Base-by-base conservation (phyloP, 2,888 invertebrate species). In the Drepana falcataria region DNA sequence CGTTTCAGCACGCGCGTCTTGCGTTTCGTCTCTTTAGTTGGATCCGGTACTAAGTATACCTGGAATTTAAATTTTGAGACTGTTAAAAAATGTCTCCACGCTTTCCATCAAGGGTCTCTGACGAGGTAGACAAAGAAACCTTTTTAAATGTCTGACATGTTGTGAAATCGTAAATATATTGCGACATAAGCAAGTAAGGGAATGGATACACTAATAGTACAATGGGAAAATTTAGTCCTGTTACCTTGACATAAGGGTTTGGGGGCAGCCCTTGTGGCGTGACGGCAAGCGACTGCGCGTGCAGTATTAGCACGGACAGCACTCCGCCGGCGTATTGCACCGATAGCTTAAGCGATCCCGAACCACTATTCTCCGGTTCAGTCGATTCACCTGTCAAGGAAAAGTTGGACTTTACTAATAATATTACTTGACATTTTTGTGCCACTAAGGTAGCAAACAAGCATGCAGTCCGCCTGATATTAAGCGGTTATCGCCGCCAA, bases 1-100 rank as follows among this genome's bases (percentile, higher is more conserved):
- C 96, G 95, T 70, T 95, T 95, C 1, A 98, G 94, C 1, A 98
- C 96, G 85, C 97, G 96, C 0, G 99, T 99, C 88, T 99, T 99
- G 53, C 98, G 93, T 86, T 99, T 99, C 21, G 99, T 98, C 64
- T 94, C 94, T 87, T 98, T 98, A 55, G 94, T 94, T 35, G 95
- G 94, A 83, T 99, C 99, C 5, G 99, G 99, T 68, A 97, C 94
- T 58, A 99, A 91, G 84, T 99, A 99, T 51, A 93, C 91, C 91
- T 91, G 79, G 2, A 69, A 68, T 35, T 35, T 48, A 58, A 47
- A 48, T 35, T 5, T 35, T 21, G 21, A 21, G 21, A 21, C 21
- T 21, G 21, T 21, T 21, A 21, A 21, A 21, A 21, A 21, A 21
- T 21, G 21, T 21, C 21, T 21, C 21, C 21, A 21, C 21, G 21